These are phyloP conservation scores for Cacatua alba DNA, from an alignment of 2,113 vertebrate genomes.

Conservation along the genomic window DNA sequence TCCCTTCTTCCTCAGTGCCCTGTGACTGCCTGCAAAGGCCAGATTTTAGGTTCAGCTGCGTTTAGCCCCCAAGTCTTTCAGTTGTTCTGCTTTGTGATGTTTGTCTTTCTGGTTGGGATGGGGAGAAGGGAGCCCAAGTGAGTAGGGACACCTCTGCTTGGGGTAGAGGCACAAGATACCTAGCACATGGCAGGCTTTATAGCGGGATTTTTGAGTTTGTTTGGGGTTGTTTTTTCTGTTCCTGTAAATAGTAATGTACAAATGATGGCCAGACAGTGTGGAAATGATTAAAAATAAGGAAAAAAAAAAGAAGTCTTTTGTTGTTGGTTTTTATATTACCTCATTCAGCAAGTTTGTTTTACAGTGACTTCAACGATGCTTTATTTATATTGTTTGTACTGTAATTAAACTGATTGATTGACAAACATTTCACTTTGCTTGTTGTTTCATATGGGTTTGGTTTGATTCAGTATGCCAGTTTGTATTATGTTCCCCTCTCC, in stretches of 20 bases:
- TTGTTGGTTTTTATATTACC: conserved; percentile 84
- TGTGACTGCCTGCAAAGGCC: neutral
- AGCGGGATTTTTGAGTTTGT: neutral
- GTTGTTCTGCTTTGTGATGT: neutral
- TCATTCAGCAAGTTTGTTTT: conserved; percentile 82
- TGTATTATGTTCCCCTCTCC: conserved; percentile 73
- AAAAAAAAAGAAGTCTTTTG: conserved; percentile 21
- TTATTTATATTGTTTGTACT: conserved; percentile 90
- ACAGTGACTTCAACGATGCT: conserved; percentile 70
- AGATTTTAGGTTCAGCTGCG: fast-evolving
- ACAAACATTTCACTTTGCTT: conserved; percentile 74
- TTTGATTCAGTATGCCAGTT: conserved; percentile 77
- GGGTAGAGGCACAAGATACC: neutral
- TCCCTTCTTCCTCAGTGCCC: neutral
- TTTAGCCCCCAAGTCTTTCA: neutral
- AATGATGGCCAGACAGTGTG: conserved; percentile 49
- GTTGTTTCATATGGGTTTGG: conserved; percentile 76
- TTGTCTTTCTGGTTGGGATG: conserved; percentile 2
- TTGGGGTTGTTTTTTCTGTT: neutral
- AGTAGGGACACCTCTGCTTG: neutral
- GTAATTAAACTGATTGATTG: conserved; percentile 76
- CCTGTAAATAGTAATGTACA: conserved; percentile 81
- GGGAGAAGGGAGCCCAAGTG: neutral
- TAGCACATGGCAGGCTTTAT: neutral
- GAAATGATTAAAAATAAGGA: conserved; percentile 31